Conservation (phyloP, 2,113 vertebrate species). For the Gallinago jamesoni region DNA sequence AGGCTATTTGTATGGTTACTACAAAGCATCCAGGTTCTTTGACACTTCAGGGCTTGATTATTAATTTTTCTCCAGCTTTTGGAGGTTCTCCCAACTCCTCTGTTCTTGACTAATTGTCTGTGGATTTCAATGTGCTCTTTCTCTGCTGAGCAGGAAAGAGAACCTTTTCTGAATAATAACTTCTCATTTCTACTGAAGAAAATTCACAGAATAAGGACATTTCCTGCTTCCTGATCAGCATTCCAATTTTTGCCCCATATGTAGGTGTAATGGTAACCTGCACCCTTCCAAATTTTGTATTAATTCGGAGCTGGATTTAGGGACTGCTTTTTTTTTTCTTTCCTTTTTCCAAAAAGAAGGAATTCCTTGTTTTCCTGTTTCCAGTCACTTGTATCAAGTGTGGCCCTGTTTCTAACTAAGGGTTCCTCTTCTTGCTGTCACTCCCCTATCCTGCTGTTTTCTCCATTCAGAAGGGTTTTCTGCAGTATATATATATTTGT, state of each 20-base stretch:
- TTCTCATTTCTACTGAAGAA: not conserved
- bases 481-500: not conserved
- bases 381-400: not conserved
- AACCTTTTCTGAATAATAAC: not conserved
- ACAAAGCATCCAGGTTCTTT: not conserved
- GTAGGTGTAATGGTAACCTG: not conserved
- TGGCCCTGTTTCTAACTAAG: not conserved
- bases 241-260: not conserved
- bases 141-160: not conserved
- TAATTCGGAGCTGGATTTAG: not conserved
- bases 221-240: not conserved
- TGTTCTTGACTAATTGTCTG: not conserved
- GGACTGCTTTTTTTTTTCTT: too few species aligned
- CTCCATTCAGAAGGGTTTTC: not conserved
- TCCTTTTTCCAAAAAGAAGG: not conserved
- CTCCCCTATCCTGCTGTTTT: not conserved
- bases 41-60: not conserved
- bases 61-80: not conserved
- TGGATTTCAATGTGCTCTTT: not conserved
- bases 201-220: not conserved
- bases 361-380: not conserved
- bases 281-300: not conserved
- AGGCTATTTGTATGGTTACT: not conserved
- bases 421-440: not conserved
- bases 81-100: not conserved